Percentiles rank a stretch among this genome's conserved stretches.
These are phyloP conservation scores for Ctenopoma multispine DNA, from an alignment of 2,797 vertebrate genomes.

Conservation along the genomic window DNA sequence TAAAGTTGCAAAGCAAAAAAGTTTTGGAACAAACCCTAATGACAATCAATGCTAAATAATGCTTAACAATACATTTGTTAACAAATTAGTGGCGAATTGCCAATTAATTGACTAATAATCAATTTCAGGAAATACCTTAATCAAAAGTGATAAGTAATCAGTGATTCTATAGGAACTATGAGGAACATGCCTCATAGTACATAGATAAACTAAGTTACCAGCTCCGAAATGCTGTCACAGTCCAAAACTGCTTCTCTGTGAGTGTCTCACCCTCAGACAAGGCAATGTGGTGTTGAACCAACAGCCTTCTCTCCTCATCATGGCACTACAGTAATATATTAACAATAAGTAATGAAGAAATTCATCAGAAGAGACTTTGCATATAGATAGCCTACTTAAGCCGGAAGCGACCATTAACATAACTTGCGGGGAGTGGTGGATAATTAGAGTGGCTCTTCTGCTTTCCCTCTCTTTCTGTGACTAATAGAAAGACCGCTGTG, in stretches of 20 bases:
- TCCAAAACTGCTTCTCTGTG: background rate
- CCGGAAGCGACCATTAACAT: constrained; percentile 81
- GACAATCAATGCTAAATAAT: too few relatives aligned
- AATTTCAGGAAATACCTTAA: too few relatives aligned
- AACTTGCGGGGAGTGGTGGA: constrained; percentile 79
- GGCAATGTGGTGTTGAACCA: constrained; percentile 59
- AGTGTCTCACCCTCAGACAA: constrained; percentile 30
- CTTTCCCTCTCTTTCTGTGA: constrained; percentile 62
- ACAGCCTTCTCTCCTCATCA: constrained; percentile 69
- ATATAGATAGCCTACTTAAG: constrained; percentile 91
- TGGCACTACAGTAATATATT: constrained; percentile 83
- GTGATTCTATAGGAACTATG: too few relatives aligned
- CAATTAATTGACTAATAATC: too few relatives aligned
- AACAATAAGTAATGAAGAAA: constrained; percentile 89
- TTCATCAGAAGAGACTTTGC: constrained; percentile 87
- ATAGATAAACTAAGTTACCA: background rate
- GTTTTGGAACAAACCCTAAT: too few relatives aligned
- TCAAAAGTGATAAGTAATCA: too few relatives aligned
- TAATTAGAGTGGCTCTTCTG: constrained; percentile 80
- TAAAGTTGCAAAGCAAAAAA: too few relatives aligned
- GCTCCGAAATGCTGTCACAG: background rate
- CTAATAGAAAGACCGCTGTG: constrained; percentile 68
- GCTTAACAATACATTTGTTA: too few relatives aligned
- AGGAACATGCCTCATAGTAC: too few relatives aligned
- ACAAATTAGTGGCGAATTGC: too few relatives aligned